Base-by-base conservation (phyloP, 2,888 invertebrate genomes). In the Copidosoma aretas region DNA sequence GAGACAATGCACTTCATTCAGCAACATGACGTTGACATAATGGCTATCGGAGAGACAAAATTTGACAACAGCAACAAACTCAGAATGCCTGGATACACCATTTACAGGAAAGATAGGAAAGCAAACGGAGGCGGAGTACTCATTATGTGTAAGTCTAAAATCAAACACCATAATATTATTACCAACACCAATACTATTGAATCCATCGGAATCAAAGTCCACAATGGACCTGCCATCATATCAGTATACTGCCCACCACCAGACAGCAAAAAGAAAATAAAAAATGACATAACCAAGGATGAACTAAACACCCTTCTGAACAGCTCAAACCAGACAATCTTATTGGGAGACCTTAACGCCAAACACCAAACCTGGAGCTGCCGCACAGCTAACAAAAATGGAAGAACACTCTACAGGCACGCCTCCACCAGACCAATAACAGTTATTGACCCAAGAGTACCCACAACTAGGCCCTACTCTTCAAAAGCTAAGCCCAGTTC, bases 351-450 rank as follows among this genome's bases (percentile, higher is more conserved):
- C n/a, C n/a, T n/a, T n/a, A n/a, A n/a, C n/a, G n/a, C n/a, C n/a
- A n/a, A n/a, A n/a, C n/a, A n/a, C n/a, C n/a, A n/a, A n/a, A n/a
- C 10, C 4, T 67, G 67, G 57, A 43, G 51, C 25, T 67, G 67
- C 43, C 24, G 8, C 1, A 10, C 1, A 57, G 46, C 56, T 54
- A 61, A 17, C 12, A 10, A 2, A 61, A 60, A 22, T 25, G 54
- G 32, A 32, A 46, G 24, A 22, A 17, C 3, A 17, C 32, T 43
- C 10, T 52, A 53, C 41, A 24, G 54, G 14, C 54, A 54, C 22
- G 39, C 24, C 21, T 15, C 25, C 10, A 32, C 32, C 32, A 32
- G 43, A 22, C n/a, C 53, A 15, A 41, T 56, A 12, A 39, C 60
- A 14, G 1, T 60, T 1, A 2, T 58, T 3, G 65, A 64, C 19